A percentile compares a stretch with the other conserved stretches of the same genome.
Conservation (phyloP, 2,888 invertebrate genomes). For the Hipparchia semele region DNA sequence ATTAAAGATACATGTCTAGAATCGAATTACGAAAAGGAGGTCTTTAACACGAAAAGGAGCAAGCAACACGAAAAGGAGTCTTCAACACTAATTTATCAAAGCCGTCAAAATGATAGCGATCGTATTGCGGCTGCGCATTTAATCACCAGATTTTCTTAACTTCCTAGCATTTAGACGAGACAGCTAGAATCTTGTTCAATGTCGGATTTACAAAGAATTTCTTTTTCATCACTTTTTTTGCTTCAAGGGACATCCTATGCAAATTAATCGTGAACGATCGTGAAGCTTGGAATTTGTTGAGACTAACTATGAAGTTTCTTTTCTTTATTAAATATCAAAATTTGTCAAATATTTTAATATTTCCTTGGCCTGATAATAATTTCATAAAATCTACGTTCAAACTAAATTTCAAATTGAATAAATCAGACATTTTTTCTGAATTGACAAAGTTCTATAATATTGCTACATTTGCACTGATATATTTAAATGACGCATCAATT, state of each 20-base stretch:
- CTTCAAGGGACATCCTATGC: constrained; percentile 31
- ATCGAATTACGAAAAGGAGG: no score
- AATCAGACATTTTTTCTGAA: no score
- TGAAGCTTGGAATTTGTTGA: constrained; percentile 27
- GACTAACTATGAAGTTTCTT: constrained; percentile 11
- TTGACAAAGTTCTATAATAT: no score
- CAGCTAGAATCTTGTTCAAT: constrained; percentile 31
- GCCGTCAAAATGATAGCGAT: neutral
- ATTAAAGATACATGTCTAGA: no score
- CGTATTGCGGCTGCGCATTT: neutral
- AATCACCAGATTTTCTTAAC: constrained; percentile 14
- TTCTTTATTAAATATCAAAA: neutral
- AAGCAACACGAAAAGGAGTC: no score
- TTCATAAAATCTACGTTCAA: neutral
- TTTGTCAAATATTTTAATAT: neutral
- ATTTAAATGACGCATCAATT: no score
- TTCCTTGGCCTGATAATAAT: neutral
- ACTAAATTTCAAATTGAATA: no score
- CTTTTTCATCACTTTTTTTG: constrained; percentile 31
- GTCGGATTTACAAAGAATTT: constrained; percentile 26
- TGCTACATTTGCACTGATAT: no score
- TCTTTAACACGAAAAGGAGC: no score
- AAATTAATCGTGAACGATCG: constrained; percentile 33
- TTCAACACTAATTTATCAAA: no score
- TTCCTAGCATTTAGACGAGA: constrained; percentile 19